Base-by-base conservation (phyloP, 2,888 invertebrate species). In the Stenodema calcarata region DNA sequence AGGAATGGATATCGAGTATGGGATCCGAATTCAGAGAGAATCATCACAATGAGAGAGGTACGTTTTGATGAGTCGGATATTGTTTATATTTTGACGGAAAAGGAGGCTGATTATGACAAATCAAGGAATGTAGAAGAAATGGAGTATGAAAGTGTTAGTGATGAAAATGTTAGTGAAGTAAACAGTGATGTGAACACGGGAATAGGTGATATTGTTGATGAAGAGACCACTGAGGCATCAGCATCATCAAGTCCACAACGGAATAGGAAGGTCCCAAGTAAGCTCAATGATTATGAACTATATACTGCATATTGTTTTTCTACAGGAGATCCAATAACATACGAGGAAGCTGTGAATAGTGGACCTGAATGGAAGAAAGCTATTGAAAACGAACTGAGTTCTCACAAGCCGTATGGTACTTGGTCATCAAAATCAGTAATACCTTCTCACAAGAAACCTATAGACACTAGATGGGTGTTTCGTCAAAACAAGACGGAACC, bases 381-480 rank as follows among this genome's bases (percentile, higher is more conserved):
- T n/a, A 87, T 87, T 62, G 35, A 79, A 70, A 75, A 79, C 14
- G 73, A 86, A 73, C 28, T 81, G n/a, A 27, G 86, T 28, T 80
- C 87, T 30, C 87, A 78, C 27, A 70, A 70, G 16, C 54, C 44
- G 50, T 42, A 81, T 50, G 75, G 75, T 42, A 88, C 89, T 6
- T 89, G 89, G 86, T 27, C 30, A 35, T 44, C 41, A 14, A 16
- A 47, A 47, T 12, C 87, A 41, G 42, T 62, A 28, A 70, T 86
- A 73, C 73, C 86, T 23, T 14, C 27, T 44, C 50, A 47, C 78
- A 16, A 78, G 50, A 87, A 76, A 23, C 76, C 78, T 6, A 85
- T 87, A 35, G 87, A 87, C 27, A 86, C 87, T 16, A 85, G 73
- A 41, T 86, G 86, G 87, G 54, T 86, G 14, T 87, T 87, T 69